Evolutionary conservation across 2,797 vertebrate species (phyloP), one percentile per base, ranked within the genome.

Genomic region (Crocodylus rhombifer): DNA sequence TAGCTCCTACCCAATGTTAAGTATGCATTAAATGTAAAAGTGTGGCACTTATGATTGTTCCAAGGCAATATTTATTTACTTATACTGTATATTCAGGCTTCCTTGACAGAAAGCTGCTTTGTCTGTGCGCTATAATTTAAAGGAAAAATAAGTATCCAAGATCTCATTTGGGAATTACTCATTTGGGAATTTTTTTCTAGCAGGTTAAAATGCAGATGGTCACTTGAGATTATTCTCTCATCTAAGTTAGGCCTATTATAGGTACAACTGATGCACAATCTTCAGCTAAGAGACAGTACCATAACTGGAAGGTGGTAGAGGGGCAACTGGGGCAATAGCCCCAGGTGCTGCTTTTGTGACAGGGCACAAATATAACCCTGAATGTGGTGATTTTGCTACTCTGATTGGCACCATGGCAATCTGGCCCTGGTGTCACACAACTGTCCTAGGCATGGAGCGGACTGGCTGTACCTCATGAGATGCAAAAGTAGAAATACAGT

Each of bases 1-100:
- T 88, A 95, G 91, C 73, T 95, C 94, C 84, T 90, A 93, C 67
- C 94, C 88, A 87, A 77, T 84, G 86, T 97, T 98, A 98, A 98
- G 97, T 97, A 98, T 95, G 80, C 87, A 97, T 97, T 96, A 97
- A 98, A 97, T 91, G n/a, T 55, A 75, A 94, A 93, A 67, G 80
- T 95, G 57, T 86, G 21, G 96, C 97, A 96, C 95, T 98, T 97
- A 97, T 95, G 90, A 92, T 65, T 90, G 55, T 91, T 95, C 42
- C 84, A 88, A 91, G 84, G 83, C 86, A 95, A 95, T 86, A 95
- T 93, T 95, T 94, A 94, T 95, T 88, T 77, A 95, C 96, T 94
- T 96, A 91, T 86, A 89, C 73, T 20, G 30, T 84, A 87, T n/a
- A 83, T 60, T 89, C 56, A 60, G 73, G 55, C 69, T 93, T 86